phyloP scores from a whole-genome alignment of 2,113 vertebrate genomes.

The Pterocles burchelli region DNA sequence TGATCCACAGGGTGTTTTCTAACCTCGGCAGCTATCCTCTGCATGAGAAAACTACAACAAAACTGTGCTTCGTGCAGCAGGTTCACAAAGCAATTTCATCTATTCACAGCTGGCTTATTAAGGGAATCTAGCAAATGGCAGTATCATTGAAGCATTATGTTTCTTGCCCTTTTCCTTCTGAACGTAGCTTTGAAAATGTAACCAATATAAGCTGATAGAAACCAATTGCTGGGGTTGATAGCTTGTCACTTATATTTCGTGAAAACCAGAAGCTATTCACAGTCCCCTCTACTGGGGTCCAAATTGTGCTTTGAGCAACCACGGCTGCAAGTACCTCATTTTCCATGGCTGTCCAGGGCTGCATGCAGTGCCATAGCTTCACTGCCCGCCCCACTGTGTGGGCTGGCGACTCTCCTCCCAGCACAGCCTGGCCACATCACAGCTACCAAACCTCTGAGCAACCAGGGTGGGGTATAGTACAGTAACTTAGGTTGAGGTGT shows the following conservation, averaged over 20 bases:
- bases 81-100: slow-evolving; percentile 59
- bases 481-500: background rate
- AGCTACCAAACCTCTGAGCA: background rate
- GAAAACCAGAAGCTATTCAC: slow-evolving; percentile 30
- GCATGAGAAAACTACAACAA: slow-evolving; percentile 4
- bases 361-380: background rate
- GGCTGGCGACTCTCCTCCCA: background rate
- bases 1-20: background rate
- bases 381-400: background rate
- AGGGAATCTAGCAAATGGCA: slow-evolving; percentile 43
- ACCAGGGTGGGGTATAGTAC: background rate
- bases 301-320: background rate
- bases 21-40: background rate
- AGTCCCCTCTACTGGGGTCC: background rate
- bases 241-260: slow-evolving; percentile 46
- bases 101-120: slow-evolving; percentile 55
- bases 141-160: slow-evolving; percentile 47
- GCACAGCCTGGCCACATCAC: background rate
- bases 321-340: background rate
- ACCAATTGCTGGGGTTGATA: slow-evolving; percentile 44
- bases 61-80: background rate
- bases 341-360: background rate
- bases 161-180: slow-evolving; percentile 53
- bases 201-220: slow-evolving; percentile 51
- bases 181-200: slow-evolving; percentile 50